These are phyloP conservation scores for Araneus ventricosus DNA, from an alignment of 1,140 invertebrate genomes.

Conservation along the genomic window DNA sequence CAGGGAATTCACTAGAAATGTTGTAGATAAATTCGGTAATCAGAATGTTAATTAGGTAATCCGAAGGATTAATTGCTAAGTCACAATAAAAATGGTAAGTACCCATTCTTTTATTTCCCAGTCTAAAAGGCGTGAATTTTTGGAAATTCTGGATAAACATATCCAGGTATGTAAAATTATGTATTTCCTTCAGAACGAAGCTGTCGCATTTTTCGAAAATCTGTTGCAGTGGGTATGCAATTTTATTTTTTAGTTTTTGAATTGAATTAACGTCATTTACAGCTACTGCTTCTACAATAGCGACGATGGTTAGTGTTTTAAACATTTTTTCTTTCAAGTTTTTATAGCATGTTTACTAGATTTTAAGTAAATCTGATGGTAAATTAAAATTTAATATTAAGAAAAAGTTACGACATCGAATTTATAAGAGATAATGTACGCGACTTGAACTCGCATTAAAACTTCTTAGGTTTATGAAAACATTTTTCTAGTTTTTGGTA, in stretches of 20 bases:
- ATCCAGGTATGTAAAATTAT: conserved; percentile 2
- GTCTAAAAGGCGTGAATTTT: background rate
- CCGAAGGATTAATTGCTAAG: background rate
- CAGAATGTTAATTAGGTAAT: background rate
- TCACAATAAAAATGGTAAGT: background rate
- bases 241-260: background rate
- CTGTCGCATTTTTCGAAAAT: background rate
- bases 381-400: too few species aligned
- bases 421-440: too few species aligned
- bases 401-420: too few species aligned
- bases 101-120: background rate
- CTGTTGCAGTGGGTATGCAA: background rate
- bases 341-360: background rate
- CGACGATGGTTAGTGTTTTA: background rate
- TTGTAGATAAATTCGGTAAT: background rate
- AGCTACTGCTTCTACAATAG: background rate
- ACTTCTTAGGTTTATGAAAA: too few species aligned
- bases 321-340: background rate
- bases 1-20: background rate
- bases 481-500: too few species aligned
- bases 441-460: too few species aligned
- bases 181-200: background rate
- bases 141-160: background rate
- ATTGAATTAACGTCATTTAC: background rate
- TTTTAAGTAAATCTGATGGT: too few species aligned